Evolutionary conservation across 1,140 invertebrate genomes (phyloP), one percentile per base, ranked within the genome.

Genomic region (Papilio aristodemus): DNA sequence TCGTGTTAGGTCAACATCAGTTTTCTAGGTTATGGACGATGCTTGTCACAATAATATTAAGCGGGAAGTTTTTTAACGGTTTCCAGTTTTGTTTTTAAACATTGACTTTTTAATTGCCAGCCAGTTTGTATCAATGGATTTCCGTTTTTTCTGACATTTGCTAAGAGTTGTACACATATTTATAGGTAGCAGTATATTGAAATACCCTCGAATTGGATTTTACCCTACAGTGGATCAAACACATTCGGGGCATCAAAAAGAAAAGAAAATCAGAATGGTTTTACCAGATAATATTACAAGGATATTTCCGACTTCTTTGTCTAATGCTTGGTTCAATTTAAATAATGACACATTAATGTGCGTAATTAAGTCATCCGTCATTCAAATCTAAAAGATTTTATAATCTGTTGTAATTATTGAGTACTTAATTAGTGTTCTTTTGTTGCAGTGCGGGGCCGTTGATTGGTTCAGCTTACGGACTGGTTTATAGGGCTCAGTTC

Each of bases 361-460:
- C 22, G 11, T 10, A 50, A 50, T 50, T 17, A 50, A 50, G 46
- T 50, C 46, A 50, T 50, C 46, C 17, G 46, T 50, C 46, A 50
- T 50, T 50, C 22, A 22, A 50, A 22, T 22, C 71, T 74, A 22
- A 3, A 50, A 11, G 19, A 2, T 5, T 17, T 50, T 50, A 50
- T 22, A 50, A 50, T 50, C 19, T 50, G 46, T 50, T 50, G 9
- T 50, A 50, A 50, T 50, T 50, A 50, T 41, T 72, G 14, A 39
- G 58, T 69, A 70, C 37, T 59, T 67, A 66, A 67, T 37, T 68
- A 72, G 63, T 50, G 50, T 70, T 67, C 74, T 74, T 80, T 80
- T 79, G 79, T 83, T 83, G 73, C 80, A 83, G 80, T 77, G 77
- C 77, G 77, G 76, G 74, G 70, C 68, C 57, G 67, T 72, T 64